phyloP scores from a whole-genome alignment of 2,113 vertebrate genomes.

The human region DNA sequence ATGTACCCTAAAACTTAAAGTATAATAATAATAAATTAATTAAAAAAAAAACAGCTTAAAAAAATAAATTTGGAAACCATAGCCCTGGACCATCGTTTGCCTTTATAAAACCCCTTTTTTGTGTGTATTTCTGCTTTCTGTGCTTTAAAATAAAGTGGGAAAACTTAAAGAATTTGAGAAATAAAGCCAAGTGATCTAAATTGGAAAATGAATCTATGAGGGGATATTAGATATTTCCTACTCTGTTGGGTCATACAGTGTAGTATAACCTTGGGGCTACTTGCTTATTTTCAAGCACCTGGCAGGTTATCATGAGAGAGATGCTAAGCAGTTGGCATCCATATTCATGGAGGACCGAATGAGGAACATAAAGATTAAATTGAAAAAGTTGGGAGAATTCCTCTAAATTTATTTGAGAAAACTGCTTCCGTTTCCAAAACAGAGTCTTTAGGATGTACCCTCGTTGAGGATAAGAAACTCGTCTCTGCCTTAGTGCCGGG shows the following conservation, averaged over 20 bases:
- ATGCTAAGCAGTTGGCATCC: neutral
- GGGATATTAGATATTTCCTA: slow-evolving; percentile 22
- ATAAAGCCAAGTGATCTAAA: slow-evolving; percentile 45
- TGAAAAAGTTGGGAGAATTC: slow-evolving; percentile 20
- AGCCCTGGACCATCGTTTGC: neutral
- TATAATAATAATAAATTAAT: no score
- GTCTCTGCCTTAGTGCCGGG: neutral
- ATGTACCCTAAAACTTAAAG: no score
- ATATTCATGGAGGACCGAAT: neutral
- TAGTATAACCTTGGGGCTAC: neutral
- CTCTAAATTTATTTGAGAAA: slow-evolving; percentile 38
- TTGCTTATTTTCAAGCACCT: slow-evolving; percentile 30
- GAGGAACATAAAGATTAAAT: slow-evolving; percentile 11
- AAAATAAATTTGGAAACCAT: slow-evolving; percentile 38
- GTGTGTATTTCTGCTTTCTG: neutral
- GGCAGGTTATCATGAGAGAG: neutral
- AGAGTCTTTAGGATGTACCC: neutral
- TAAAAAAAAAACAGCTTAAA: no score
- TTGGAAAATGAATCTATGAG: slow-evolving; percentile 34
- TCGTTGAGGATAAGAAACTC: neutral
- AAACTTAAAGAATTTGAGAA: slow-evolving; percentile 44
- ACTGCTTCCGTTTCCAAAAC: neutral
- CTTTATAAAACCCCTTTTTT: slow-evolving; percentile 33
- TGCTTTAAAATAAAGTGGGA: slow-evolving; percentile 14
- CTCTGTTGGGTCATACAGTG: neutral